A percentile compares a stretch with the other conserved stretches of the same genome.
phyloP scores from a whole-genome alignment of 2,113 vertebrate genomes.

The Bostrychus sinensis region DNA sequence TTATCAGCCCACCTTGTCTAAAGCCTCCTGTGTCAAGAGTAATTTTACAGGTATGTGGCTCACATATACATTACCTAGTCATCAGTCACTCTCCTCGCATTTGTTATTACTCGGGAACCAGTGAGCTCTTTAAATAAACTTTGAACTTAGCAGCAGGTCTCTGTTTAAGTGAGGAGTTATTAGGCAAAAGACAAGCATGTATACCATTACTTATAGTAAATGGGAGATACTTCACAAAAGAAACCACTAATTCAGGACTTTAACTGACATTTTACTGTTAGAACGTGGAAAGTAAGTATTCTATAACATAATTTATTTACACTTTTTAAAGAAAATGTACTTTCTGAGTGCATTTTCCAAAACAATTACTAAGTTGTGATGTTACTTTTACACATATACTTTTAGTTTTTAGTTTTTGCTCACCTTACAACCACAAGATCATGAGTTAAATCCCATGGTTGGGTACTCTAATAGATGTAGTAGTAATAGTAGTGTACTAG shows the following conservation, averaged over 20 bases:
- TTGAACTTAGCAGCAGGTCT: constrained; percentile 5
- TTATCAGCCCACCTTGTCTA: constrained; percentile 43
- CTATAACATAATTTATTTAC: too few relatives aligned
- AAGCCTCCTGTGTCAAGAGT: constrained; percentile 37
- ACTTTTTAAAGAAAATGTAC: too few relatives aligned
- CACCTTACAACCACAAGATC: too few relatives aligned
- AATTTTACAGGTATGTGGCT: constrained; percentile 61
- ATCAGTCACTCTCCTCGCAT: constrained; percentile 49
- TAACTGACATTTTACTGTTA: constrained; percentile 14
- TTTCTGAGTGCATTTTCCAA: too few relatives aligned
- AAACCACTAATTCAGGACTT: not conserved
- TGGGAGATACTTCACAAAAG: constrained; percentile 13
- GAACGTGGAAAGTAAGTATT: not conserved
- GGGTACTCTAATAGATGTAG: too few relatives aligned
- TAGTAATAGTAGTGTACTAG: too few relatives aligned
- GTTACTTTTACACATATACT: too few relatives aligned
- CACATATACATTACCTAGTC: constrained; percentile 53
- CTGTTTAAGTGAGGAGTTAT: constrained; percentile 12
- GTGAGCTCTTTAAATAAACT: constrained; percentile 60
- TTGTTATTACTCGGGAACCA: constrained; percentile 57
- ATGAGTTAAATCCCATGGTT: too few relatives aligned
- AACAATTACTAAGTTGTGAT: too few relatives aligned
- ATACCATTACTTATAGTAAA: constrained; percentile 6
- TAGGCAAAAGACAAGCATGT: constrained; percentile 5
- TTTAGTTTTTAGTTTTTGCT: too few relatives aligned